Base-by-base conservation (phyloP, 2,113 vertebrate species). In the Tursiops truncatus region DNA sequence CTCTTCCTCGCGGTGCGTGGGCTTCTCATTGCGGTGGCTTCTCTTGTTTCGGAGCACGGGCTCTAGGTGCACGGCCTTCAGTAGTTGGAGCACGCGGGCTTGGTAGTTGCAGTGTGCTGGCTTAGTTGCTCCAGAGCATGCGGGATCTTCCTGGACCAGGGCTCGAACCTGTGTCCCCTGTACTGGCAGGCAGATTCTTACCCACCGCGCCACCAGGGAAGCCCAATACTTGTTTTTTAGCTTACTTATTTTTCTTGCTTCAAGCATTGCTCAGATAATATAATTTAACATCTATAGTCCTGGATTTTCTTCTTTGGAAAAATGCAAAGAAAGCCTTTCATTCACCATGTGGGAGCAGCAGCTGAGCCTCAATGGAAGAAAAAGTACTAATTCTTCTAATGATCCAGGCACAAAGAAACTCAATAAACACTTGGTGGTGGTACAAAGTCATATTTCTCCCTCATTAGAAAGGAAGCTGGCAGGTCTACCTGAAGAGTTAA, bases 271-370 rank as follows among this genome's bases (percentile, higher is more conserved):
- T 91, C 58, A 76, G 36, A 76, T 74, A 81, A 58, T 88, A 26
- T 33, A 53, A 17, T 50, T 91, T 81, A 80, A 80, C 67, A 70
- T 93, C 26, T 26, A 9, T 25, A 41, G 38, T 44, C 53, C 53
- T 81, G 36, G 77, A 31, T 81, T 89, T 73, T 95, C 68, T 92
- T 71, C 44, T 90, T 95, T 62, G 89, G 50, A 44, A 80, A 90
- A 94, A 65, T 11, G 13, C 23, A 71, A 68, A 89, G 50, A 93
- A 80, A 89, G 7, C 17, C 63, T 74, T 90, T 95, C 26, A 31
- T 60, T 82, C 63, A 76, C 58, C 28, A 26, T 60, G 77, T 70
- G 13, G 9, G 67, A 25, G 67, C 23, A 73, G 53, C 53, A 81
- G 56, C 77, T 26, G 38, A 76, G n/a, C 83, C 93, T 92, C 65